phyloP scores from a whole-genome alignment of 2,797 vertebrate species.

The Amazona ochrocephala region DNA sequence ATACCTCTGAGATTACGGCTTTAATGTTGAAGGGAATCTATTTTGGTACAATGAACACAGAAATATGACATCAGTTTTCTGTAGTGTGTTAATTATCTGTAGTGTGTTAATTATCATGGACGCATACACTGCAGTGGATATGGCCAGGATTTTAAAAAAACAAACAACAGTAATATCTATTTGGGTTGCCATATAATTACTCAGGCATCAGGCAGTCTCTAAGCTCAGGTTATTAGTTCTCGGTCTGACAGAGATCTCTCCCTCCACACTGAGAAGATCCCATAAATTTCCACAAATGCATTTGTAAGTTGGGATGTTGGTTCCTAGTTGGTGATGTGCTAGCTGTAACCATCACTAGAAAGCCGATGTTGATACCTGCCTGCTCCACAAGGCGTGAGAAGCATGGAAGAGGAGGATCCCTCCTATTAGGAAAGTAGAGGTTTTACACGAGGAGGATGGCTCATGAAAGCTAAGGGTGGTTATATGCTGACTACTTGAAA shows the following conservation, averaged over 20 bases:
- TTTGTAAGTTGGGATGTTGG: neutral
- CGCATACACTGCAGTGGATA: neutral
- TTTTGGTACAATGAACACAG: neutral
- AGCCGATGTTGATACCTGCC: neutral
- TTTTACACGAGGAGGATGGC: neutral
- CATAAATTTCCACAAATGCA: fast-evolving
- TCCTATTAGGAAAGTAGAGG: neutral
- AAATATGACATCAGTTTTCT: neutral
- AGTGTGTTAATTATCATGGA: neutral
- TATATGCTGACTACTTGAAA: neutral
- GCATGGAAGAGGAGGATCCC: neutral
- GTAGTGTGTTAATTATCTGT: neutral
- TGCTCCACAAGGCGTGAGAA: neutral
- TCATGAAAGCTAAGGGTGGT: neutral
- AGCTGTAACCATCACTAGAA: neutral
- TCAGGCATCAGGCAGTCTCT: neutral
- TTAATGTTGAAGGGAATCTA: slow-evolving; percentile 28
- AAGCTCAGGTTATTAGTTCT: neutral
- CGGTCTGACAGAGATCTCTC: neutral
- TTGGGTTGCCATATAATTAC: neutral
- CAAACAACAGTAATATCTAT: neutral
- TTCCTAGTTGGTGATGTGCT: neutral
- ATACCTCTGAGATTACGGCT: slow-evolving; percentile 31
- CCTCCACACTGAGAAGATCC: neutral
- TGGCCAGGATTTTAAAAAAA: neutral